Percentiles rank a stretch among this genome's conserved stretches.
phyloP scores from a whole-genome alignment of 2,113 vertebrate species.

The Geothlypis trichas region DNA sequence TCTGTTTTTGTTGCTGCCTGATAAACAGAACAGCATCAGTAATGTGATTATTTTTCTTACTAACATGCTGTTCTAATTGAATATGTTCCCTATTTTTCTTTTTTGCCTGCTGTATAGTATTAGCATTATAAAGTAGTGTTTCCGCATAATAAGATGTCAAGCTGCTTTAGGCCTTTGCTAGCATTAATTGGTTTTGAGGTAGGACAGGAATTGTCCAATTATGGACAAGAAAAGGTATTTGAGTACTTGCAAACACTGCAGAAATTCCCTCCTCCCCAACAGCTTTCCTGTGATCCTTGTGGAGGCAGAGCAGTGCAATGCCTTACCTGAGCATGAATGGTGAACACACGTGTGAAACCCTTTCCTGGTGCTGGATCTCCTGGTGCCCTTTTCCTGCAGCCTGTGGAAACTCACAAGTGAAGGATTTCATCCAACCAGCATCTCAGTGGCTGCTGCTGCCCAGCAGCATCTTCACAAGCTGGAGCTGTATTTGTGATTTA shows the following conservation, averaged over 20 bases:
- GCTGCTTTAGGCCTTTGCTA: neutral
- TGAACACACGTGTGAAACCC: neutral
- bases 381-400: neutral
- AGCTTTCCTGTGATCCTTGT: neutral
- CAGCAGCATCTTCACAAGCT: neutral
- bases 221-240: neutral
- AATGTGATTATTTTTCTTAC: conserved; percentile 2
- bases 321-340: neutral
- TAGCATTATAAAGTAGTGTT: neutral
- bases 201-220: neutral
- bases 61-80: neutral
- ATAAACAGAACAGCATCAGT: neutral
- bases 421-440: neutral
- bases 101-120: neutral
- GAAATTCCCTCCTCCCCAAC: neutral
- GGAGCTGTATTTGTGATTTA: neutral
- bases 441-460: neutral
- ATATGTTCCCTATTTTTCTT: neutral
- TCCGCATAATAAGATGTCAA: neutral
- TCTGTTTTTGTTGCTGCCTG: neutral
- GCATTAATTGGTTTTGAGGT: neutral
- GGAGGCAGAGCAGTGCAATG: neutral
- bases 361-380: neutral
- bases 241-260: neutral
- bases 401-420: neutral